phyloP scores from a whole-genome alignment of 2,797 vertebrate genomes.

The Spinus olivaceus region DNA sequence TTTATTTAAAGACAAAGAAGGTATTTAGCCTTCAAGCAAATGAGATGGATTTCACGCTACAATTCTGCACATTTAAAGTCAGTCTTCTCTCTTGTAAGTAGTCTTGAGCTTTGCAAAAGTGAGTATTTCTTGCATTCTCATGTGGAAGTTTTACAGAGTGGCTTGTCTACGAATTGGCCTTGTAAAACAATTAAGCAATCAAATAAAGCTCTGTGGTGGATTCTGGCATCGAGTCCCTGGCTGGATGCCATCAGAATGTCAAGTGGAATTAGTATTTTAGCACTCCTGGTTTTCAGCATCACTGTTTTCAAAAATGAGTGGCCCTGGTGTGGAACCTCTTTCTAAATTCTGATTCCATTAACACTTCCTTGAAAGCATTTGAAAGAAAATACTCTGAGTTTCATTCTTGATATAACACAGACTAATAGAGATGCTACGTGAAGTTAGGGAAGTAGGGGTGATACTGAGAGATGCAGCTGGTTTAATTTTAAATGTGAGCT shows the following conservation, averaged over 20 bases:
- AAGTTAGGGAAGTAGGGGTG: not conserved
- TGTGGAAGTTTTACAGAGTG: slow-evolving; percentile 23
- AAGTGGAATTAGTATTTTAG: slow-evolving; percentile 46
- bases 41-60: not conserved
- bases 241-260: slow-evolving; percentile 38
- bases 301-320: not conserved
- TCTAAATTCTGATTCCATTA: not conserved
- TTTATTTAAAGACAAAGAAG: slow-evolving; percentile 22
- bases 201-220: slow-evolving; percentile 52
- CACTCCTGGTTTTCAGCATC: not conserved
- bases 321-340: not conserved
- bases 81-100: not conserved
- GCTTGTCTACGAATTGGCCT: slow-evolving; percentile 23
- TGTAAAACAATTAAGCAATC: slow-evolving; percentile 60
- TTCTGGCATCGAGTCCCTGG: slow-evolving; percentile 24
- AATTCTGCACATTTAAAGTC: not conserved
- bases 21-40: not conserved
- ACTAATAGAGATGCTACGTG: not conserved
- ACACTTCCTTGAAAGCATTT: not conserved
- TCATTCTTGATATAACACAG: not conserved
- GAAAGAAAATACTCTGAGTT: not conserved
- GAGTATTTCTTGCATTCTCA: not conserved
- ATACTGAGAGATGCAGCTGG: not conserved
- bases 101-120: not conserved
- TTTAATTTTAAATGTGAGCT: not conserved